Base-by-base conservation (phyloP, 2,888 invertebrate genomes). In the Apamea epomidion region DNA sequence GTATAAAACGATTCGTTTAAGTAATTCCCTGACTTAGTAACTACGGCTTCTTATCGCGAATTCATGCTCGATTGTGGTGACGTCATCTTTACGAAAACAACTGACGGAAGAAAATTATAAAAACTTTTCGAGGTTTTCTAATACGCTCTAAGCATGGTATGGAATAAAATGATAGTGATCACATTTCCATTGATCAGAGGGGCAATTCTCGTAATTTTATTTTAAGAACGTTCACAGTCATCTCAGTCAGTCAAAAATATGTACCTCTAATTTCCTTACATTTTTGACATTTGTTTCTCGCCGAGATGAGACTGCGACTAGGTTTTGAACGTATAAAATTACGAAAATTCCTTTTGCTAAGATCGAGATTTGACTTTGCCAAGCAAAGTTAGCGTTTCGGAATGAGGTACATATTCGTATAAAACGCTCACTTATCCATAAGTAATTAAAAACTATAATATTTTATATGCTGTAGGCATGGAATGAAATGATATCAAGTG, bases 1-100 rank as follows among this genome's bases (percentile, higher is more conserved):
- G 10, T 65, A 65, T 16, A n/a, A 65, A 45, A 65, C 32, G 25
- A 65, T 45, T 67, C 42, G 5, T 54, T 25, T 14, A 74, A 14
- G 18, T 77, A 67, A 7, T 58, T 37, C n/a, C 4, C 16, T 2
- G 32, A 48, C n/a, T 77, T 37, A 18, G 58, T 29, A 78, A 37
- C 67, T 14, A 69, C 14, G 8, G 25, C 42, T 62, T 78, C 69
- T 71, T 71, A 79, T 79, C 79, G 64, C 79, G 71, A 70, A 54
- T 37, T 45, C 45, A n/a, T 37, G 42, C 74, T 51, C 62, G 74
- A 76, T 74, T 62, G 37, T 16, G 48, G 10, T 79, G 54, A 54
- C 79, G 62, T 79, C 54, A 79, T 64, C 60, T 48, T 62, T 64
- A 68, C 29, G 29, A 29, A 68, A 78, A 78, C 69, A 42, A 69